Evolutionary conservation across 2,797 vertebrate genomes (phyloP).

Genomic region (Pterois miles): DNA sequence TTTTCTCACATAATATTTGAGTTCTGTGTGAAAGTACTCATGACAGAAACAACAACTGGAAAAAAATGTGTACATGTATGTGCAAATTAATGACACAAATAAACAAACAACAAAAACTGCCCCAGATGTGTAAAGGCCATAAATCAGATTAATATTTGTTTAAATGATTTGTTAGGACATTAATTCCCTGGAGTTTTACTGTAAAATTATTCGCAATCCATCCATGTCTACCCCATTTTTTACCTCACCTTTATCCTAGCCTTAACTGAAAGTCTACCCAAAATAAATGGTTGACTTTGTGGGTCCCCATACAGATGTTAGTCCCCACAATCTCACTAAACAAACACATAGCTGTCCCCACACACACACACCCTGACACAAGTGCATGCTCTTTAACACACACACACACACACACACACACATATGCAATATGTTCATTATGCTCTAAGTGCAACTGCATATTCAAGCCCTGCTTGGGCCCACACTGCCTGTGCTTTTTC

Average conservation of each 20-base stretch:
- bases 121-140: neutral
- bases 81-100: too few relatives aligned
- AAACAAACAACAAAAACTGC: too few relatives aligned
- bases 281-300: neutral
- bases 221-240: neutral
- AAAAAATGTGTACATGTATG: too few relatives aligned
- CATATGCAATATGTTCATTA: neutral
- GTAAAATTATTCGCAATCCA: neutral
- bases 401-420: neutral
- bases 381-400: neutral
- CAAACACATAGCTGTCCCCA: neutral
- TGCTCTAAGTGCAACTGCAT: neutral
- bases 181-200: neutral
- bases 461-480: neutral
- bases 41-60: too few relatives aligned
- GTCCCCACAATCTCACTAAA: neutral
- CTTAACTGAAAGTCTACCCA: neutral
- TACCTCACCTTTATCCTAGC: neutral
- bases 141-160: neutral
- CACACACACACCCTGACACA: neutral
- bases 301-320: neutral
- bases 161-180: neutral
- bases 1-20: too few relatives aligned
- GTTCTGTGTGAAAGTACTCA: too few relatives aligned
- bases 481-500: neutral